phyloP scores from a whole-genome alignment of 2,888 invertebrate genomes.

The Onchidella celtica region DNA sequence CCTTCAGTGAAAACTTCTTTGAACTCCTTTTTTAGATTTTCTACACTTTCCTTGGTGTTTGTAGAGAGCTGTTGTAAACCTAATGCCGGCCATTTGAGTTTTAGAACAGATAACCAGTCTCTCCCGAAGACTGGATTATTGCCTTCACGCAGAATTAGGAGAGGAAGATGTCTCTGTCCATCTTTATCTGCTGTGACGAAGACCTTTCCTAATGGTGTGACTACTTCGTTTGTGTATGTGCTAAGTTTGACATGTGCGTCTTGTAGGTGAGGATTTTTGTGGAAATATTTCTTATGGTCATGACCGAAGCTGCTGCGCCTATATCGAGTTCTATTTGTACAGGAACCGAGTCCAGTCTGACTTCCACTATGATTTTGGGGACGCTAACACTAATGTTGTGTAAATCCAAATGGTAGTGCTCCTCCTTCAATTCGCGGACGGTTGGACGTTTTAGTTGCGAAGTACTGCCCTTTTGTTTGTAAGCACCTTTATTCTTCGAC shows the following conservation, averaged over 20 bases:
- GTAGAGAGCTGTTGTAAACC: no score
- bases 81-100: no score
- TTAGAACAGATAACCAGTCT: no score
- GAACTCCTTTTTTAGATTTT: no score
- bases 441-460: neutral
- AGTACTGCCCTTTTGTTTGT: neutral
- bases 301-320: neutral
- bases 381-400: neutral
- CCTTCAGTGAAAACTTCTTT: no score
- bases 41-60: no score
- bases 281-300: neutral
- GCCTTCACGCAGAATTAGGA: no score
- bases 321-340: neutral
- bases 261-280: neutral
- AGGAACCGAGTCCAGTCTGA: neutral
- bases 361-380: neutral
- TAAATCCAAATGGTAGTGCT: neutral
- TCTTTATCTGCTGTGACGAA: neutral
- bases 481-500: neutral
- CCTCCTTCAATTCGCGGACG: neutral
- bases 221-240: neutral
- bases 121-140: no score
- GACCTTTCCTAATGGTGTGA: neutral
- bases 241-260: neutral
- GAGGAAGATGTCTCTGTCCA: neutral